Base-by-base conservation (phyloP, 2,888 invertebrate genomes). In the Chrysopilus asiliformis region DNA sequence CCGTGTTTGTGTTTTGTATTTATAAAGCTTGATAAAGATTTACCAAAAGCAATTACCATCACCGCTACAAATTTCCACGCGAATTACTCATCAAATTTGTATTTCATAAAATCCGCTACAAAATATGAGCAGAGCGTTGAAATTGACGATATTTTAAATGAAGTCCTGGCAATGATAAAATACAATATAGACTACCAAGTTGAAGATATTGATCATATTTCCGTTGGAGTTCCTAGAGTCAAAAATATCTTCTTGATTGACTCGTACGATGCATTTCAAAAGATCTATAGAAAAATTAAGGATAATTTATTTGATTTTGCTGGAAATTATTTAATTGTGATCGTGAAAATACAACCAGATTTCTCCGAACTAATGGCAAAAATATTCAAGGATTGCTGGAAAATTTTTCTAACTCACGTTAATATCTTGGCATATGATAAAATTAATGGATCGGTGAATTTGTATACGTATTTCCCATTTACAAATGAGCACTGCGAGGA, bases 401-500 rank as follows among this genome's bases (percentile, higher is more conserved):
- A 39, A 4, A 43, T 55, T 4, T 59, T 54, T 27, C 49, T 56
- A 26, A 47, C 48, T 16, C 58, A 59, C 45, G 50, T 58, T 9
- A 56, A 52, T 33, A 46, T 59, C 3, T 43, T 54, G 12, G 38
- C 58, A 1, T 24, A 3, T 3, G 18, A 26, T 14, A 32, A 24
- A 9, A 32, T 31, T 18, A 32, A 37, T 13, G 10, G 14, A 14
- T 38, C 39, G 7, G 48, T 54, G 1, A 42, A 49, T 12, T 38
- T 55, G 3, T 58, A 53, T 36, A 57, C 56, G 2, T 59, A 56
- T 26, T 58, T 49, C 42, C 58, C 58, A 0, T 59, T 53, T 39
- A 44, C 47, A 1, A 30, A 41, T n/a, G 38, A 46, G 14, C 47
- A 47, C 20, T 59, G 58, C 2, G 49, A 51, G 16, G 48, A 47